Evolutionary conservation across 1,140 invertebrate species (phyloP), one percentile per base, ranked within the genome.

Genomic region (Calephelis nemesis): DNA sequence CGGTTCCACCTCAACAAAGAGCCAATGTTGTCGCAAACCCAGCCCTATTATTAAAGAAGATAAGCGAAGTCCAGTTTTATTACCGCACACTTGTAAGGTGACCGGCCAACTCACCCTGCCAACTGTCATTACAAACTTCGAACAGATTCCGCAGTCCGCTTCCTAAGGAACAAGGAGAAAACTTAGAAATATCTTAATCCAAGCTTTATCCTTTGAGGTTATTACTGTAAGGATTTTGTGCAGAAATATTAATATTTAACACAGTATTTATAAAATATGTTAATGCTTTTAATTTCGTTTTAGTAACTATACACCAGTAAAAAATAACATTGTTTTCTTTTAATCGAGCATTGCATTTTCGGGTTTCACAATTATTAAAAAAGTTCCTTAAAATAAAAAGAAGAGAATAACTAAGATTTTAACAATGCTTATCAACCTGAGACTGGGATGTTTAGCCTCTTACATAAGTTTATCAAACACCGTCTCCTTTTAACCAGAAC

Each of bases 51-150:
- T 52, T 15, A 52, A 76, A 74, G 72, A 71, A 68, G 69, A 71
- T 70, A 76, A 68, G 63, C 70, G 65, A 76, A 76, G 74, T 76
- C 74, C 70, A 72, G 72, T 73, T 76, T 71, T 69, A 69, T 76
- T 76, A 60, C 63, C 19, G 66, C 54, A 52, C 68, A 76, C 68
- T 74, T 76, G 63, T 74, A 68, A 73, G 74, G 65, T 42, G 62
- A 63, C 49, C 45, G 54, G 54, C 54, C 54, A 58, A 58, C 15
- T 58, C 48, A 63, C 47, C 49, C 63, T 64, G 62, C 63, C 68
- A 68, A 76, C 69, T 70, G 74, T 76, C 74, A 70, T 74, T 74
- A 70, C 68, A 67, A 76, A 76, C 65, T 76, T 70, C 62, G 52
- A 50, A 62, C 65, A 48, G 60, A 69, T 63, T 67, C 47, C 60